Base-by-base conservation (phyloP, 2,113 vertebrate genomes). In the Morone chrysops region DNA sequence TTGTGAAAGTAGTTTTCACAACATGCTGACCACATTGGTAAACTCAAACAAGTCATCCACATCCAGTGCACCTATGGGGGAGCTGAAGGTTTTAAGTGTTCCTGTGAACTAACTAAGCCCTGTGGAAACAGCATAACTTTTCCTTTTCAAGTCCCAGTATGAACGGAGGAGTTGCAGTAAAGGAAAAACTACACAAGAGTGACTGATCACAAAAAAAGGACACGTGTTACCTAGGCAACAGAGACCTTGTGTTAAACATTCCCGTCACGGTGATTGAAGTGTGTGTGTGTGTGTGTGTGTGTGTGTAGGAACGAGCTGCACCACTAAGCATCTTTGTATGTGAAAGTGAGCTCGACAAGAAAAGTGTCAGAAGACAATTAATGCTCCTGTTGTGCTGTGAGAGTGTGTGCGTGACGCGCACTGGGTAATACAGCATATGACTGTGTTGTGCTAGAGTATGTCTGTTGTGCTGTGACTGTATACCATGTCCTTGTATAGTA, bases 211-310 rank as follows among this genome's bases (percentile, higher is more conserved):
- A 80, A 77, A 41, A 18, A 50, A 36, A 31, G 84, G 65, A 70
- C 66, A 76, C 20, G 20, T 36, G 88, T 93, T 90, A 79, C 90
- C 89, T 63, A 51, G 87, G 92, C 86, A 91, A 92, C 92, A 45
- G 67, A 72, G 51, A 85, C 51, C 81, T 59, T 75, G 82, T 75
- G 81, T 89, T 90, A 90, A 92, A 90, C 67, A 88, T 86, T 85
- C 88, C 81, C 1, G 41, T 92, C 87, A 89, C 67, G 13, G 87
- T 81, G 82, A 90, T 70, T 90, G 78, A 93, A 83, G 65, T 76
- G 77, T 78, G 63, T 81, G 65, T 74, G 48, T 73, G 48, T 83
- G 60, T 16, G 65, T 76, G 77, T 78, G 63, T 81, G 65, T 72
- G 48, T 73, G 48, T 83, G 60, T 16, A 77, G 53, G 79, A 88